Percentiles rank a stretch among this genome's conserved stretches.
Conservation (phyloP, 2,113 vertebrate genomes). For the Antechinus flavipes region DNA sequence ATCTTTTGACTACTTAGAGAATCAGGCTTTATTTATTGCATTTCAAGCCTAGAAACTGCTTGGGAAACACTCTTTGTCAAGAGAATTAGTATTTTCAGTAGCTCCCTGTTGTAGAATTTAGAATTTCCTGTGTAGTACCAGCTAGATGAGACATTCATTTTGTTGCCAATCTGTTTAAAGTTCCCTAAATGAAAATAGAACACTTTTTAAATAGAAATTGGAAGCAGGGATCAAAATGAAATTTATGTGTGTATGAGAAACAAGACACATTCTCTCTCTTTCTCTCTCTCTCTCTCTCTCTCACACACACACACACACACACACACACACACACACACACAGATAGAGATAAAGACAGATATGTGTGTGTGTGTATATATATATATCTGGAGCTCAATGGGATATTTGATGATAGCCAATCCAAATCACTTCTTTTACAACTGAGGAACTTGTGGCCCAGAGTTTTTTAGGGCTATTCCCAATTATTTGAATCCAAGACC, state of each 20-base stretch:
- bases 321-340: too few species aligned
- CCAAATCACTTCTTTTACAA: not conserved
- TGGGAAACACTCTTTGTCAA: not conserved
- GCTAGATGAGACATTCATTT: not conserved
- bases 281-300: too few species aligned
- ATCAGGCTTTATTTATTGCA: not conserved
- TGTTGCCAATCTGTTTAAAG: not conserved
- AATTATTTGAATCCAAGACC: not conserved
- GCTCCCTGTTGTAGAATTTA: conserved; percentile 25
- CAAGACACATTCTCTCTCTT: too few species aligned
- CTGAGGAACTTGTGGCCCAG: not conserved
- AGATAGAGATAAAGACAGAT: too few species aligned
- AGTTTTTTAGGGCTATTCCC: not conserved
- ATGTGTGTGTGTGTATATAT: too few species aligned
- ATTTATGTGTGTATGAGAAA: not conserved
- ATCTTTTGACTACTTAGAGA: not conserved
- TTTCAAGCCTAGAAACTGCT: conserved; percentile 6
- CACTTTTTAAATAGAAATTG: not conserved
- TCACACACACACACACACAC: too few species aligned
- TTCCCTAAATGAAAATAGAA: not conserved
- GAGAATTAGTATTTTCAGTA: conserved; percentile 15
- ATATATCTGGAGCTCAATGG: not conserved
- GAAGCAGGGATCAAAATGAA: not conserved
- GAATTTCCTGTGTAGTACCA: not conserved
- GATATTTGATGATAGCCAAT: not conserved